Conservation (phyloP, 2,888 invertebrate genomes). For the Drosophila pegasa region DNA sequence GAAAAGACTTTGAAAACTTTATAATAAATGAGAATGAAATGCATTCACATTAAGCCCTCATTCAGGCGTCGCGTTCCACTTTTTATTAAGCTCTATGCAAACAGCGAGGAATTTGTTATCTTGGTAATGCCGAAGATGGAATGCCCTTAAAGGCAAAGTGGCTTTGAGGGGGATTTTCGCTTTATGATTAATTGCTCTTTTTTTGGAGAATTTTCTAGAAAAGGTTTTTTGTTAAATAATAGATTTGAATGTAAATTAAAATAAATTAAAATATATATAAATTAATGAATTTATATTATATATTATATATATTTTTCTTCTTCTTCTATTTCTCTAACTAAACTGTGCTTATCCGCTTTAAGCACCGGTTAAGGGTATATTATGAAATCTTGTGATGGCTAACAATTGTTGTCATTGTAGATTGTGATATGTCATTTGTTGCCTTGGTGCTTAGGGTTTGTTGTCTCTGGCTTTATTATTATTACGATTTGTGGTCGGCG, state of each 20-base stretch:
- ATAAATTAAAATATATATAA: no score
- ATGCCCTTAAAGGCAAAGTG: constrained; percentile 8
- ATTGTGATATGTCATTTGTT: constrained; percentile 12
- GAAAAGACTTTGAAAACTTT: background rate
- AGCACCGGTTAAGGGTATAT: background rate
- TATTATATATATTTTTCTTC: background rate
- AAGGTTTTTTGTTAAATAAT: no score
- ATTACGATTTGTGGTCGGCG: constrained; percentile 17
- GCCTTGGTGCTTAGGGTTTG: constrained; percentile 11
- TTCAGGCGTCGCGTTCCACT: constrained; percentile 7
- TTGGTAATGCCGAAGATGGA: background rate
- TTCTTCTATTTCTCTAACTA: no score
- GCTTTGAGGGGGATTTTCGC: no score
- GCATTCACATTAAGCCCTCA: constrained; percentile 8
- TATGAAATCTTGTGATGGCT: background rate
- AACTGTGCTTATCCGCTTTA: no score
- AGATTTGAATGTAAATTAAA: no score
- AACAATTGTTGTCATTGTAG: constrained; percentile 4
- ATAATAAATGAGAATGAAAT: constrained; percentile 7
- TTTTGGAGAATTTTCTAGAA: background rate
- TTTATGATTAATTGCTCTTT: constrained; percentile 1
- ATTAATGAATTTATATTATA: no score
- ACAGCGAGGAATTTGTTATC: background rate
- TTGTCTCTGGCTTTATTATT: constrained; percentile 30
- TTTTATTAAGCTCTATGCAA: constrained; percentile 12